Evolutionary conservation across 1,140 invertebrate species (phyloP).

Genomic region (Saxidomus purpurata): DNA sequence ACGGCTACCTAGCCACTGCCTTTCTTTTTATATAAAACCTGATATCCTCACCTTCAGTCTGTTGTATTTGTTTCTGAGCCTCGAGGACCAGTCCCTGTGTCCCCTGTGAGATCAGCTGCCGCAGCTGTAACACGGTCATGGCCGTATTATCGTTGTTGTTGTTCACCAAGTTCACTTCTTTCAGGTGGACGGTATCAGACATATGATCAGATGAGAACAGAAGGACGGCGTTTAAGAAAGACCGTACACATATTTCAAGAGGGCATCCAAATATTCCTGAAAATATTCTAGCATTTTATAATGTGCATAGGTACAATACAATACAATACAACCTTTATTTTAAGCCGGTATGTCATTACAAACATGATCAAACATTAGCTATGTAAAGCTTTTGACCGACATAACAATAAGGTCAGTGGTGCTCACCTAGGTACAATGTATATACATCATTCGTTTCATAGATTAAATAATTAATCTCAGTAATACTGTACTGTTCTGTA

Average conservation of each 20-base stretch:
- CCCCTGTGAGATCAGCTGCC: constrained; percentile 2
- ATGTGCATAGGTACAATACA: too few relatives aligned
- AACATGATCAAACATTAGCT: too few relatives aligned
- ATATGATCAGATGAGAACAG: background rate
- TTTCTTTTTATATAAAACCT: too few relatives aligned
- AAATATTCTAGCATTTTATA: background rate
- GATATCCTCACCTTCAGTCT: background rate
- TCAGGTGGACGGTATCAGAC: background rate
- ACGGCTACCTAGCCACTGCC: too few relatives aligned
- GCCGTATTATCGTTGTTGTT: constrained; percentile 35
- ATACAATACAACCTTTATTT: too few relatives aligned
- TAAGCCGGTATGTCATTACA: too few relatives aligned
- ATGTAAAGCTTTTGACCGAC: too few relatives aligned
- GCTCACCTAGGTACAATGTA: too few relatives aligned
- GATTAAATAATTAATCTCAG: too few relatives aligned
- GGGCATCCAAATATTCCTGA: constrained; percentile 58
- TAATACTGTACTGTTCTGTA: too few relatives aligned
- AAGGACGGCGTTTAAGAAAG: constrained; percentile 53
- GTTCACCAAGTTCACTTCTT: constrained; percentile 43
- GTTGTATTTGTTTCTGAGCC: constrained; percentile 14
- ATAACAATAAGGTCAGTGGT: too few relatives aligned
- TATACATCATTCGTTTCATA: too few relatives aligned
- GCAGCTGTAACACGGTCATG: constrained; percentile 19
- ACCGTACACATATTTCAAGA: constrained; percentile 41
- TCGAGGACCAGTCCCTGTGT: background rate